Percentiles rank a stretch among this genome's conserved stretches.
phyloP scores from a whole-genome alignment of 2,113 vertebrate genomes.

The Anhinga rufa region DNA sequence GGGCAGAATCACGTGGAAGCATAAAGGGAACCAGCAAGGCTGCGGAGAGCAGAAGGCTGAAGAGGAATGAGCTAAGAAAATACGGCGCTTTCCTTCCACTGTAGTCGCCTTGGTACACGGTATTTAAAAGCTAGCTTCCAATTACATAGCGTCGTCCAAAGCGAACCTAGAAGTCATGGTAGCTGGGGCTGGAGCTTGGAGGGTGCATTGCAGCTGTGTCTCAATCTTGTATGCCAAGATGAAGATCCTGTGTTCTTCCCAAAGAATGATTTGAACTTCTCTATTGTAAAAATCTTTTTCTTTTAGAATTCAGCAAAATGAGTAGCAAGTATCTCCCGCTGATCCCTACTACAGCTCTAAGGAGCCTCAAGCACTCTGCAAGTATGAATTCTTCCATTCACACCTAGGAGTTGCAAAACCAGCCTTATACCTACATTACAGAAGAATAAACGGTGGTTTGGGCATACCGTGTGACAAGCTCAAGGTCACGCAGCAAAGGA shows the following conservation, averaged over 20 bases:
- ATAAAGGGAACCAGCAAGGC: not conserved
- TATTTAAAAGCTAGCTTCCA: not conserved
- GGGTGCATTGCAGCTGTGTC: not conserved
- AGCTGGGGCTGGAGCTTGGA: not conserved
- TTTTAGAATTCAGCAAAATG: not conserved
- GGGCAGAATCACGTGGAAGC: not conserved
- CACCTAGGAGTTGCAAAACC: not conserved
- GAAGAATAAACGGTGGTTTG: not conserved
- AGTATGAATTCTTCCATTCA: not conserved
- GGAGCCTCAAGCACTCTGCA: not conserved
- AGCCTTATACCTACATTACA: not conserved
- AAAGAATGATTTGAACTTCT: not conserved
- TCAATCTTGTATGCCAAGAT: not conserved
- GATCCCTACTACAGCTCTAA: not conserved
- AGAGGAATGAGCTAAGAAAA: not conserved
- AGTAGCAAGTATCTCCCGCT: not conserved
- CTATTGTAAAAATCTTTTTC: not conserved
- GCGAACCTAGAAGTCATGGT: not conserved
- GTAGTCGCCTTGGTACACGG: not conserved
- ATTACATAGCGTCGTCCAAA: not conserved
- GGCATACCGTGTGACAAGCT: not conserved
- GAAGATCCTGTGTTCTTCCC: not conserved
- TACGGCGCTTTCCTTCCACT: accelerated
- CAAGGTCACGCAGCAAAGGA: conserved; percentile 38
- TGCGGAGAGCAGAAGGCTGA: not conserved